These are phyloP conservation scores for Bubo blakistoni DNA, from an alignment of 2,113 vertebrate genomes.

Conservation along the genomic window DNA sequence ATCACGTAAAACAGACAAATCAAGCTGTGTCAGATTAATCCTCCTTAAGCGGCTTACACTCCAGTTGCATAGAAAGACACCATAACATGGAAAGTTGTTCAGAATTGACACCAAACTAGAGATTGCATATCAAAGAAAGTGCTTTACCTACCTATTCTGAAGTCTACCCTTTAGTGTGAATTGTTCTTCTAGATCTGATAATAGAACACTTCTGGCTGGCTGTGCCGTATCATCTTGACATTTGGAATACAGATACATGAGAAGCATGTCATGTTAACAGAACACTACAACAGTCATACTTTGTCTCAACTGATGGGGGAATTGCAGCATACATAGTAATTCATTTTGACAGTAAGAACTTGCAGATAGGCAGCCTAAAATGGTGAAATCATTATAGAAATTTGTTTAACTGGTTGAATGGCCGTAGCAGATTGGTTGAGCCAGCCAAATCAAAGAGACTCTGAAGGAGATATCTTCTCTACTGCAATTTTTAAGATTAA, in stretches of 20 bases:
- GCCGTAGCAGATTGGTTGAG: slow-evolving; percentile 2
- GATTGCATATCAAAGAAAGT: neutral
- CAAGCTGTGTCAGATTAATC: neutral
- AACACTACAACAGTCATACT: neutral
- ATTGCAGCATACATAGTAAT: slow-evolving; percentile 16
- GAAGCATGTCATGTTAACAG: slow-evolving; percentile 12
- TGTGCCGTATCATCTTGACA: neutral
- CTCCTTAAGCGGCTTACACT: neutral
- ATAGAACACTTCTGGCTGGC: slow-evolving; percentile 8
- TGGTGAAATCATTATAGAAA: slow-evolving; percentile 57
- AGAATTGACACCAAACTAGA: neutral
- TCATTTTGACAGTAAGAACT: slow-evolving; percentile 50
- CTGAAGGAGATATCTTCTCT: neutral
- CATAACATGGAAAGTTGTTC: neutral
- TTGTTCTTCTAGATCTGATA: neutral
- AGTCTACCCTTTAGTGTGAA: neutral
- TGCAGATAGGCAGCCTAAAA: slow-evolving; percentile 51
- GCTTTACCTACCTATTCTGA: neutral
- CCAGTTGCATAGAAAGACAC: neutral
- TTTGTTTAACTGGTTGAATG: slow-evolving; percentile 41
- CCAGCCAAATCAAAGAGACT: neutral
- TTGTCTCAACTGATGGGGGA: slow-evolving; percentile 31
- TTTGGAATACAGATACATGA: neutral
- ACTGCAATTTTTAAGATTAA: neutral
- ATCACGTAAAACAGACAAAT: neutral